Conservation (phyloP, 2,888 invertebrate genomes). For the Crocallis elinguaria region DNA sequence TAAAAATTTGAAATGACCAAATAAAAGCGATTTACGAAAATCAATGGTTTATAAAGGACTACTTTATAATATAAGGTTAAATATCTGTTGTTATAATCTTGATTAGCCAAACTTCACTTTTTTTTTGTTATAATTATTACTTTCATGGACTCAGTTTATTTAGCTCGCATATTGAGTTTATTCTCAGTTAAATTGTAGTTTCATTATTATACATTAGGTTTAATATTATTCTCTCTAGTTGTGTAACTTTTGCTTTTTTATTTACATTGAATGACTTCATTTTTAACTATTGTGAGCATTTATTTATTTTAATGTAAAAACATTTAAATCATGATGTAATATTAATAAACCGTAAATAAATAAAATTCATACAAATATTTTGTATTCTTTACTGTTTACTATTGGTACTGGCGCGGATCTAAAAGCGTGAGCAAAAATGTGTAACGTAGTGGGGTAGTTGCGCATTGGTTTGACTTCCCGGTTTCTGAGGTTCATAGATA, state of each 20-base stretch:
- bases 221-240: conserved; percentile 30
- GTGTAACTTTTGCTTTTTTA: conserved; percentile 23
- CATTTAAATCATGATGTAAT: conserved; percentile 80
- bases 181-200: conserved; percentile 20
- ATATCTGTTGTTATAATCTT: not conserved
- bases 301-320: conserved; percentile 79
- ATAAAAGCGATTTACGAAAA: too few species aligned
- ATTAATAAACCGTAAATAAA: conserved; percentile 68
- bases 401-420: too few species aligned
- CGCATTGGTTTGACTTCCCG: too few species aligned
- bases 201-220: conserved; percentile 6
- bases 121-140: not conserved
- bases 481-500: too few species aligned
- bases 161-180: conserved; percentile 14
- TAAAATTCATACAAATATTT: conserved; percentile 71
- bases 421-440: too few species aligned
- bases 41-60: too few species aligned
- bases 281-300: conserved; percentile 71
- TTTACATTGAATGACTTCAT: conserved; percentile 57
- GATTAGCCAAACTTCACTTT: not conserved
- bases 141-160: not conserved
- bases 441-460: too few species aligned
- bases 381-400: too few species aligned
- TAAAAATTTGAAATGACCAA: too few species aligned
- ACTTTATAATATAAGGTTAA: too few species aligned